A percentile compares a stretch with the other conserved stretches of the same genome.
Evolutionary conservation across 2,797 vertebrate genomes (phyloP).

Genomic region (Acridotheres tristis): DNA sequence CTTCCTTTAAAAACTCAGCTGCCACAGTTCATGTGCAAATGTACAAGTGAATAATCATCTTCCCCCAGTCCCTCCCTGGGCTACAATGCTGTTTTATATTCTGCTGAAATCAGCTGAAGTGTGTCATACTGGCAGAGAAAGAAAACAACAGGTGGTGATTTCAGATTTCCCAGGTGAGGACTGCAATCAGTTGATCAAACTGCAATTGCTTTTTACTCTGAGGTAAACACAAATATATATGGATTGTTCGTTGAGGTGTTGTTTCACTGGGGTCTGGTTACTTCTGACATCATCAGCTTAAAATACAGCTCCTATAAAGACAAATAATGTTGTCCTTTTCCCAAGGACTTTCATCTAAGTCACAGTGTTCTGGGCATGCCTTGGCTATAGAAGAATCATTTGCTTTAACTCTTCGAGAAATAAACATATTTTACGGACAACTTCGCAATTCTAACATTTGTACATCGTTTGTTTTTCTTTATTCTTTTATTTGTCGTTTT

Average conservation of each 20-base stretch:
- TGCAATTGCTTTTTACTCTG: conserved; percentile 49
- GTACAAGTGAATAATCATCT: neutral
- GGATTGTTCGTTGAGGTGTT: conserved; percentile 12
- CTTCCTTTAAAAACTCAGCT: neutral
- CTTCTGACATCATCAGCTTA: conserved; percentile 41
- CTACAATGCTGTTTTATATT: conserved; percentile 54
- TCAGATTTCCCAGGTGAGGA: conserved; percentile 71
- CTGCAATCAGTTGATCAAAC: conserved; percentile 56
- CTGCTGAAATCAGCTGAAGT: conserved; percentile 49
- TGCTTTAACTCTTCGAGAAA: conserved; percentile 34
- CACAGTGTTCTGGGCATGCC: neutral
- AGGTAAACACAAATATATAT: conserved; percentile 31
- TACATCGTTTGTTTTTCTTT: neutral
- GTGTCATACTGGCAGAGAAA: conserved; percentile 32
- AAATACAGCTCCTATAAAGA: conserved; percentile 24
- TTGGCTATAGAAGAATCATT: neutral
- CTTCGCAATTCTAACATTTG: neutral
- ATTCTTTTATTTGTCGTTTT: neutral
- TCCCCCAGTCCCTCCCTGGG: neutral
- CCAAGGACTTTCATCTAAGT: conserved; percentile 47
- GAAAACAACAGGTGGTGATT: conserved; percentile 73
- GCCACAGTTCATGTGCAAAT: neutral
- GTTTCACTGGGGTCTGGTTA: conserved; percentile 28
- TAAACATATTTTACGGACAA: neutral
- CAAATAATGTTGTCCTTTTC: conserved; percentile 56